phyloP scores from a whole-genome alignment of 2,888 invertebrate genomes.

The Chirona hameri region DNA sequence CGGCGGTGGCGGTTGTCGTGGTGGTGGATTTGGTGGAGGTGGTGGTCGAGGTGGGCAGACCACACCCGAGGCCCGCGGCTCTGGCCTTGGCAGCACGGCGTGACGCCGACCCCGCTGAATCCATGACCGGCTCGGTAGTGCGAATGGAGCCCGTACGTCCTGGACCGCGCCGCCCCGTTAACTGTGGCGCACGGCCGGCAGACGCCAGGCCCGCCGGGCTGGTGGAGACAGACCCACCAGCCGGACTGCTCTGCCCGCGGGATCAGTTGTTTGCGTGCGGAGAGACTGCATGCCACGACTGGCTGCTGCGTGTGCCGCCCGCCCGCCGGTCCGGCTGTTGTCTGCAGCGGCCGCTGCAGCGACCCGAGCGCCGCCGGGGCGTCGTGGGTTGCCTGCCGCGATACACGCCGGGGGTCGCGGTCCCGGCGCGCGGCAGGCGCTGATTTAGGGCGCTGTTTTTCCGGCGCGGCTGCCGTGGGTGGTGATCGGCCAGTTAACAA shows the following conservation, averaged over 20 bases:
- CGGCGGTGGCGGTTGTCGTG: too few species aligned
- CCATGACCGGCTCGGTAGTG: neutral
- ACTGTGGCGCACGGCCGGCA: neutral
- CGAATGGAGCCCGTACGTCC: neutral
- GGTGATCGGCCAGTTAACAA: too few species aligned
- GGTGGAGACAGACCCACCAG: neutral
- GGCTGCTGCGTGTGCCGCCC: too few species aligned
- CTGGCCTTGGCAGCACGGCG: neutral
- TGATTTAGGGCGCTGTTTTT: neutral
- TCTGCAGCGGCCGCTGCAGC: neutral
- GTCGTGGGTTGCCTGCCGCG: too few species aligned
- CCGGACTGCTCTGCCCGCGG: too few species aligned
- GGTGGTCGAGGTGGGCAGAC: neutral
- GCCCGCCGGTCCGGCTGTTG: neutral
- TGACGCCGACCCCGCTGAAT: neutral
- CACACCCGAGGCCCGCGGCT: neutral
- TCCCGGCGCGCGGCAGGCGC: neutral
- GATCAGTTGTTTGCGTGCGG: too few species aligned
- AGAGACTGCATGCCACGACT: too few species aligned
- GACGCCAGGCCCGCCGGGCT: too few species aligned
- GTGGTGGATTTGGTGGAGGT: too few species aligned
- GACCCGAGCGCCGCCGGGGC: too few species aligned
- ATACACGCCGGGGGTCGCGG: neutral
- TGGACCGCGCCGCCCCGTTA: neutral
- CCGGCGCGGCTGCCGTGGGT: neutral